Percentiles rank a stretch among this genome's conserved stretches.
Conservation (phyloP, 2,888 invertebrate genomes). For the Hemithea aestivaria region DNA sequence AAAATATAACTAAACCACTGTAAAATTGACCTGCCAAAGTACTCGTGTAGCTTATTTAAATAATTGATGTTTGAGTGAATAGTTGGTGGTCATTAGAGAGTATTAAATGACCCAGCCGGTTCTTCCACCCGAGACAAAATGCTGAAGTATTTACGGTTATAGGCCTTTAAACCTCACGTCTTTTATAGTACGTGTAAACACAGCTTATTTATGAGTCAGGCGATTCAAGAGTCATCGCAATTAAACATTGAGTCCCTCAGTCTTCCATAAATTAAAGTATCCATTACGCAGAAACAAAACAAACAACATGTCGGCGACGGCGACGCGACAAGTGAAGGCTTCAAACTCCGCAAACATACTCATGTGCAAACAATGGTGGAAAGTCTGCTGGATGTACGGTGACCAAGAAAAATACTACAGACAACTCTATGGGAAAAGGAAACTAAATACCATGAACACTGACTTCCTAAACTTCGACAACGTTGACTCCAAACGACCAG, state of each 20-base stretch:
- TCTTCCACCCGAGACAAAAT: no score
- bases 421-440: constrained; percentile 85
- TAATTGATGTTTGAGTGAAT: no score
- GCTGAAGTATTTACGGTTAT: no score
- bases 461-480: constrained; percentile 56
- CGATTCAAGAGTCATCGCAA: constrained; percentile 5
- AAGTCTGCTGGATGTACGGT: constrained; percentile 92
- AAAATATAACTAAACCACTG: no score
- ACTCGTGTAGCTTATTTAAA: no score
- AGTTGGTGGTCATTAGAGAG: no score
- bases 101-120: no score
- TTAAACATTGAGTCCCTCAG: constrained; percentile 4
- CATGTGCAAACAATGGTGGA: constrained; percentile 94
- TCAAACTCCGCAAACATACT: constrained; percentile 84
- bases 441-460: constrained; percentile 58
- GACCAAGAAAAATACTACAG: constrained; percentile 92
- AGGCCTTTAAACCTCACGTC: no score
- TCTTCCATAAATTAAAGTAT: constrained; percentile 24
- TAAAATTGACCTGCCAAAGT: no score
- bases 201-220: no score
- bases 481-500: constrained; percentile 60
- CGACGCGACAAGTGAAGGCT: constrained; percentile 71
- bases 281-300: constrained; percentile 25
- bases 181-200: no score
- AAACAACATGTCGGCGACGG: constrained; percentile 67